These are phyloP conservation scores for Meloidogyne chitwoodi DNA, from an alignment of 1,140 invertebrate genomes.

Conservation along the genomic window DNA sequence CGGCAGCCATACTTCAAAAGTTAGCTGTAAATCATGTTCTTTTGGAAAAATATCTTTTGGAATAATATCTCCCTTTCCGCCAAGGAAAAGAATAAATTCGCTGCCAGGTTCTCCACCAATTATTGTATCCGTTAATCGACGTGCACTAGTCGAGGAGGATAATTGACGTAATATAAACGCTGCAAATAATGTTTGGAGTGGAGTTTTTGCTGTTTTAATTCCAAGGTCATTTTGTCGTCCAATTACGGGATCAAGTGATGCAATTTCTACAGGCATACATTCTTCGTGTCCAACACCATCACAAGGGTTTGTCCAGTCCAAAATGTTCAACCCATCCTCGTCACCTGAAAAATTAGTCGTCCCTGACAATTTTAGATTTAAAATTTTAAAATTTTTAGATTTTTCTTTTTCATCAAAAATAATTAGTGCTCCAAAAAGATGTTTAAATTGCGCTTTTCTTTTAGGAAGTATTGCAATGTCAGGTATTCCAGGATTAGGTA, in stretches of 20 bases:
- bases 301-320: background rate
- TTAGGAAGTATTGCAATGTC: background rate
- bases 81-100: background rate
- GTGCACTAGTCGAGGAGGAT: background rate
- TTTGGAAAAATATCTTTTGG: background rate
- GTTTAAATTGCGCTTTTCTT: constrained; percentile 1
- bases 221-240: background rate
- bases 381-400: background rate
- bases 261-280: background rate
- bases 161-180: background rate
- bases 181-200: background rate
- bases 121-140: background rate
- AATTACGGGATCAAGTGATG: background rate
- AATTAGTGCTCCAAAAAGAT: background rate
- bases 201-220: background rate
- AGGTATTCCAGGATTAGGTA: constrained; percentile 3
- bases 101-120: background rate
- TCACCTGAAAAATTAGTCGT: constrained; percentile 5
- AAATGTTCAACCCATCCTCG: background rate
- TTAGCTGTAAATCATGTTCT: background rate
- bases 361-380: background rate
- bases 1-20: background rate
- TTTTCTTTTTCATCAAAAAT: background rate
- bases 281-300: background rate
- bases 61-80: background rate